These are phyloP conservation scores for Phaenicophaeus curvirostris DNA, from an alignment of 2,797 vertebrate genomes.

Conservation along the genomic window DNA sequence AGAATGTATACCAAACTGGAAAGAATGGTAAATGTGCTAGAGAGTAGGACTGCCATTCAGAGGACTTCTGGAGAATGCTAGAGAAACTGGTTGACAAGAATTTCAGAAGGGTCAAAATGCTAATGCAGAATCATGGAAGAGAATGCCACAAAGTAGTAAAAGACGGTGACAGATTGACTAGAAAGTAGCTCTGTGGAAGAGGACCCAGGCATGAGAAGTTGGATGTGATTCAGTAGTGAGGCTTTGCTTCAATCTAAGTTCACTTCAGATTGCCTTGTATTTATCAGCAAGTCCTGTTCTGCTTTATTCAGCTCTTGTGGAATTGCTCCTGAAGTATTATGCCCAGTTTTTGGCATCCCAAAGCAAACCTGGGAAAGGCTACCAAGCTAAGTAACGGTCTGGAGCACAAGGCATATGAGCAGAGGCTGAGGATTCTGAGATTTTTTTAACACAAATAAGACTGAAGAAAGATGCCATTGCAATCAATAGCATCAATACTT, in stretches of 20 bases:
- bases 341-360: neutral
- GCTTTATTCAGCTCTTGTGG: neutral
- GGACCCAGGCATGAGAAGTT: neutral
- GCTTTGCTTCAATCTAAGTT: neutral
- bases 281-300: neutral
- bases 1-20: neutral
- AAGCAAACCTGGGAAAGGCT: neutral
- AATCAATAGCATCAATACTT: too few species aligned
- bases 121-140: neutral
- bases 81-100: neutral
- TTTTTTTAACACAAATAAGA: neutral
- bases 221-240: neutral
- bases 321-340: neutral
- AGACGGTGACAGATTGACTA: neutral
- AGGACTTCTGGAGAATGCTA: neutral
- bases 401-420: neutral
- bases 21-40: neutral
- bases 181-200: neutral
- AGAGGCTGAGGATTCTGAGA: neutral
- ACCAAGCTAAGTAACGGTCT: neutral
- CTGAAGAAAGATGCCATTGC: neutral
- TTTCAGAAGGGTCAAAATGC: neutral
- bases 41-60: neutral
- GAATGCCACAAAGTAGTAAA: neutral
- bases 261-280: neutral